A percentile compares a stretch with the other conserved stretches of the same genome.
Conservation (phyloP, 1,140 invertebrate species). For the Philopotamus ludificatus region DNA sequence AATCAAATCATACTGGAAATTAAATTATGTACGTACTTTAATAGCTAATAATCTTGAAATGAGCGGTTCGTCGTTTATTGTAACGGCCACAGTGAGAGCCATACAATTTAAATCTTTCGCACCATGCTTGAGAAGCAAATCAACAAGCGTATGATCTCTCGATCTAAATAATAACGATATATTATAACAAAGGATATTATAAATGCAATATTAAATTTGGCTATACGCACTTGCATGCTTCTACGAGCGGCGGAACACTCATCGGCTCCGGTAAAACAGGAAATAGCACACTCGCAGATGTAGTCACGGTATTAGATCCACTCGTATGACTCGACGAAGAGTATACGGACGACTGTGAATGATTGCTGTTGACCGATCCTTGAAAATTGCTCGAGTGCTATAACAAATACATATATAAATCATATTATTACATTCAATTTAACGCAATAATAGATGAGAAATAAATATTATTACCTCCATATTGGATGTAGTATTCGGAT, state of each 20-base stretch:
- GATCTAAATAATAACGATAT: conserved; percentile 47
- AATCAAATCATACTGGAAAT: neutral
- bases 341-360: conserved; percentile 33
- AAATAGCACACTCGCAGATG: conserved; percentile 2
- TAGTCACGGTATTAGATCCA: neutral
- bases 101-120: conserved; percentile 84
- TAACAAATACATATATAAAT: conserved; percentile 3
- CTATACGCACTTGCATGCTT: conserved; percentile 60
- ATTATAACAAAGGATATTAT: neutral
- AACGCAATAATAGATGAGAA: neutral
- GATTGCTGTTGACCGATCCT: conserved; percentile 26
- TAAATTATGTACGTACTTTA: conserved; percentile 61
- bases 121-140: conserved; percentile 80
- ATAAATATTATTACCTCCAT: conserved; percentile 23
- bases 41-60: conserved; percentile 74
- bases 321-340: neutral
- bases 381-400: conserved; percentile 32
- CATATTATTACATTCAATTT: conserved; percentile 4
- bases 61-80: conserved; percentile 69
- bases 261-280: conserved; percentile 25
- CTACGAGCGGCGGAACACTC: conserved; percentile 59
- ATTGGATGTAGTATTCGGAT: conserved; percentile 62
- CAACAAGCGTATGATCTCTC: conserved; percentile 60
- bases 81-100: conserved; percentile 72
- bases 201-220: neutral